Base-by-base conservation (phyloP, 64 coral and sea anemone species). In the Orbicella faveolata region DNA sequence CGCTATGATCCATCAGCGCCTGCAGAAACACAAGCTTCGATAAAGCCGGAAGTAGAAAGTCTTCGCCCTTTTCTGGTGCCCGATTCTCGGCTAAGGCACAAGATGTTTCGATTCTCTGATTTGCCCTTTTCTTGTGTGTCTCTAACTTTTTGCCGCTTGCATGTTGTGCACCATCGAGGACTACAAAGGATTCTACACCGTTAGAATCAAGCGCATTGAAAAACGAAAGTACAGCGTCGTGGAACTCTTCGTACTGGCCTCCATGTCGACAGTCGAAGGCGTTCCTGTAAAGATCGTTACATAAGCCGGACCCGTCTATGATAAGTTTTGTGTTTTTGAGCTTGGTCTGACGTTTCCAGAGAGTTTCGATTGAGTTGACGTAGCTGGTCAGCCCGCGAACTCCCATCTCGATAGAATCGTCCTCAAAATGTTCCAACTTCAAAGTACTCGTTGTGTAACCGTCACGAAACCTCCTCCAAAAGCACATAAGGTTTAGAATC, bases 161-260 rank as follows among this genome's bases (percentile, higher is more conserved):
- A 53, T 89, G 87, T 17, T 83, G 55, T 34, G 87, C 86, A 11
- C 94, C 94, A 65, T 96, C 94, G 12, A 96, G 20, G 64, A 96
- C 57, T 2, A 96, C 90, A 81, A 75, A 93, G 0, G 90, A 69
- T 12, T 96, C 76, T 12, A 96, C 81, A 13, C 48, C 21, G 39
- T 70, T 92, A 41, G n/a, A 54, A 26, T 23, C 36, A 12, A 96
- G 75, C 16, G 81, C 80, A 17, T 69, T 16, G 51, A 96, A 96
- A 78, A 96, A 96, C 20, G 65, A 63, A 63, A 61, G 19, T 16
- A 90, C 66, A 25, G 54, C 48, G 15, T 26, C 16, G 34, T 88
- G 61, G 75, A 90, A 89, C 21, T 93, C 80, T 14, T 89, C 63
- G 35, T 96, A 93, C 36, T 96, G 80, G n/a, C 94, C 94, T 2